A percentile compares a stretch with the other conserved stretches of the same genome.
Evolutionary conservation across 2,113 vertebrate species (phyloP).

Genomic region (Rana temporaria): DNA sequence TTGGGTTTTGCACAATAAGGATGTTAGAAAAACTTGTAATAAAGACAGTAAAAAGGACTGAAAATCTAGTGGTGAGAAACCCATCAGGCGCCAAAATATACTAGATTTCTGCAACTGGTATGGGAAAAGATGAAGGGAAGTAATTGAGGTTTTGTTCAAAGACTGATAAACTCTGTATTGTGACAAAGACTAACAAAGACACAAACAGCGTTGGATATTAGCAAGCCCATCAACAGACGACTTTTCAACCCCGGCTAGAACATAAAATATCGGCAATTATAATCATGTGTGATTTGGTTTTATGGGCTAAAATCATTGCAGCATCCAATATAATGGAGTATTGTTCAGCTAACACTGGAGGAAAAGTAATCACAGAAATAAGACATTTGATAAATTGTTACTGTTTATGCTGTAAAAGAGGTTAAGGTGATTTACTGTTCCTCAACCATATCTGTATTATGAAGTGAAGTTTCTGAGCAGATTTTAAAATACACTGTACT

Average conservation of each 20-base stretch:
- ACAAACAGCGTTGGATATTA: neutral
- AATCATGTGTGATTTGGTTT: conserved; percentile 3
- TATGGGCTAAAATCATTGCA: neutral
- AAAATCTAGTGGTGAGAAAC: conserved; percentile 3
- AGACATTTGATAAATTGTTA: no score
- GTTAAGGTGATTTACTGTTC: no score
- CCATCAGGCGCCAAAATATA: conserved; percentile 12
- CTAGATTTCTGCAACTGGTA: neutral
- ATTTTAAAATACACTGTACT: no score
- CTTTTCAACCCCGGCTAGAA: neutral
- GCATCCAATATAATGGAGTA: conserved; percentile 16
- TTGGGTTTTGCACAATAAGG: conserved; percentile 20
- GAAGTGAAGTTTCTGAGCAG: no score
- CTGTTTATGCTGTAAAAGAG: no score
- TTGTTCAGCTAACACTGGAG: neutral
- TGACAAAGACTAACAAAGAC: neutral
- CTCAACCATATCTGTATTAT: no score
- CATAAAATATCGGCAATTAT: conserved; percentile 22
- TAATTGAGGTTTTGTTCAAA: conserved; percentile 27
- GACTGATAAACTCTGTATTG: conserved; percentile 8
- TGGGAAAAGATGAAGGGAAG: conserved; percentile 7
- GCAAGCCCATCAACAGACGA: neutral
- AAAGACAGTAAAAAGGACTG: neutral
- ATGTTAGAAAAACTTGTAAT: conserved; percentile 19
- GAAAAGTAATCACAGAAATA: no score